Percentiles rank a stretch among this genome's conserved stretches.
These are phyloP conservation scores for Laticauda colubrina DNA, from an alignment of 2,113 vertebrate genomes.

Conservation along the genomic window DNA sequence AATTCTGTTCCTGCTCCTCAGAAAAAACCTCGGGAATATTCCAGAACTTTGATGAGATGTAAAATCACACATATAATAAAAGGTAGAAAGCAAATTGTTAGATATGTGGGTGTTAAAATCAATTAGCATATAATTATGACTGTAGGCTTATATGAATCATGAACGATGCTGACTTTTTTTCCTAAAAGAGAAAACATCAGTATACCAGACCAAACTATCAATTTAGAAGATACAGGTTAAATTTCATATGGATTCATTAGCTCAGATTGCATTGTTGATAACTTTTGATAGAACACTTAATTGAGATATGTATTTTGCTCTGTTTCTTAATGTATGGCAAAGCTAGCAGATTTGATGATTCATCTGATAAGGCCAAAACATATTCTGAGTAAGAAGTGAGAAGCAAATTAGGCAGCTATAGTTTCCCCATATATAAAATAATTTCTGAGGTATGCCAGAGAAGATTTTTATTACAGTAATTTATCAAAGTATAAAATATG, in stretches of 20 bases:
- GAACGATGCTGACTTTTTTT: slow-evolving; percentile 35
- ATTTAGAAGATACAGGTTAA: slow-evolving; percentile 37
- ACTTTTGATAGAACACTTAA: slow-evolving; percentile 54
- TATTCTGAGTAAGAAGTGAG: slow-evolving; percentile 60
- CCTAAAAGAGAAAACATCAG: slow-evolving; percentile 11
- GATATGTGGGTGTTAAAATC: slow-evolving; percentile 49
- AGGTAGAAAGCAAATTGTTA: slow-evolving; percentile 42
- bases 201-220: slow-evolving; percentile 50
- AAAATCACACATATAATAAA: slow-evolving; percentile 46
- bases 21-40: slow-evolving; percentile 30
- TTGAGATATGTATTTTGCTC: slow-evolving; percentile 48
- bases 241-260: slow-evolving; percentile 51
- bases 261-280: slow-evolving; percentile 45
- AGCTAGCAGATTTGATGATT: slow-evolving; percentile 57
- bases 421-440: slow-evolving; percentile 34
- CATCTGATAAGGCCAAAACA: slow-evolving; percentile 55
- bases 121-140: slow-evolving; percentile 39
- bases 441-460: slow-evolving; percentile 39
- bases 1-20: slow-evolving; percentile 45
- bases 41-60: slow-evolving; percentile 23
- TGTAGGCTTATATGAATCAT: slow-evolving; percentile 60
- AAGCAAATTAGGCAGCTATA: slow-evolving; percentile 42
- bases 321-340: slow-evolving; percentile 46
- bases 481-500: background rate
- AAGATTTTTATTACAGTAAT: background rate